Evolutionary conservation across 2,797 vertebrate species (phyloP), one percentile per base, ranked within the genome.

Genomic region (Sparidentex hasta): DNA sequence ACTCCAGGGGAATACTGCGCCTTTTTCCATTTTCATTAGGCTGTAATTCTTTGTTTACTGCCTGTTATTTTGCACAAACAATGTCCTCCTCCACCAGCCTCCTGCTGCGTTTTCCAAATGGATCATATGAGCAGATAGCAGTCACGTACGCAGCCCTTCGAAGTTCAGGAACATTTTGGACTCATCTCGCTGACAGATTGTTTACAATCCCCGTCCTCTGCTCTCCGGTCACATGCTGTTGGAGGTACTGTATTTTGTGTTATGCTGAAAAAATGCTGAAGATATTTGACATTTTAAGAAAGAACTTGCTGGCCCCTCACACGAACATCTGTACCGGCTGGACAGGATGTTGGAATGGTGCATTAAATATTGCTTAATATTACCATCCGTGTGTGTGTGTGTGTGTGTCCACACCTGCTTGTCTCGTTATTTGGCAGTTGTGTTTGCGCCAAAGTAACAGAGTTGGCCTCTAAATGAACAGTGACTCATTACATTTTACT

Each of bases 341-440:
- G 67, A 85, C 75, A 59, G 65, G 64, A 85, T 33, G 18, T 16
- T 86, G 78, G 72, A 90, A 75, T 81, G 41, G 2, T 70, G 56
- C 80, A 87, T 88, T 64, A 80, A 50, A 76, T 68, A 71, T 93
- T 92, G 81, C 79, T 74, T 83, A 90, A 90, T 86, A 76, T 56
- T 43, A 82, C 62, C 71, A 56, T 56, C 21, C 2, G 7, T 29
- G 48, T 18, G 23, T 64, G 67, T 52, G 46, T 78, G 46, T 63
- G 51, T 51, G 50, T 48, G 47, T 18, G 48, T 70, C 29, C 67
- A 29, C 79, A 87, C 79, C 87, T 90, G 90, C 81, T 87, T 80
- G 76, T 89, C 33, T 74, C 47, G 54, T 88, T 87, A 76, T 73
- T 75, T 83, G 66, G 70, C 58, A 72, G 81, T 46, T 78, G 66